Conservation (phyloP, 2,797 vertebrate species). For the Echeneis naucrates region DNA sequence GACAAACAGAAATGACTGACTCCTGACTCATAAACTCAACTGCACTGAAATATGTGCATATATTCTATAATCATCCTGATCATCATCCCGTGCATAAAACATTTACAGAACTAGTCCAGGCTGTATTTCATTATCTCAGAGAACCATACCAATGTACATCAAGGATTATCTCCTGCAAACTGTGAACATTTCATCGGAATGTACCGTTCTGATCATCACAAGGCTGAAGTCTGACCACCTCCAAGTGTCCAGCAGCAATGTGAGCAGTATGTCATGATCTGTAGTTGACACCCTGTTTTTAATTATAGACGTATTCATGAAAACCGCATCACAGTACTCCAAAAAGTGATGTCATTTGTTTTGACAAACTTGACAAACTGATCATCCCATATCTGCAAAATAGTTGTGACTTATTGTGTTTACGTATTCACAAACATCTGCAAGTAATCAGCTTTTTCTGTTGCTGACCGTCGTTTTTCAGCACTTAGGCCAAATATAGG, state of each 20-base stretch:
- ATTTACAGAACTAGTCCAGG: too few species aligned
- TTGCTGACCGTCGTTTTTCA: too few species aligned
- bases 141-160: neutral
- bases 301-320: neutral
- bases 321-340: neutral
- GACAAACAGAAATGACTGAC: slow-evolving; percentile 13
- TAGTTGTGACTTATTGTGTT: neutral
- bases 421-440: neutral
- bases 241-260: slow-evolving; percentile 1
- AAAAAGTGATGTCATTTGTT: slow-evolving; percentile 1
- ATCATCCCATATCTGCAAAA: neutral
- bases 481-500: slow-evolving; percentile 30
- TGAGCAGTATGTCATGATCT: neutral
- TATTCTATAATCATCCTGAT: neutral
- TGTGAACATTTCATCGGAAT: neutral
- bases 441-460: neutral
- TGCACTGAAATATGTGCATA: neutral
- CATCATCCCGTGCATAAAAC: too few species aligned
- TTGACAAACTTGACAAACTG: neutral
- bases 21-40: slow-evolving; percentile 4
- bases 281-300: neutral
- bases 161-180: too few species aligned
- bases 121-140: neutral
- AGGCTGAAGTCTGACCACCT: neutral
- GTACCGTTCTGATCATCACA: slow-evolving; percentile 2